phyloP scores from a whole-genome alignment of 2,113 vertebrate species.

The Australoheros scitulus region DNA sequence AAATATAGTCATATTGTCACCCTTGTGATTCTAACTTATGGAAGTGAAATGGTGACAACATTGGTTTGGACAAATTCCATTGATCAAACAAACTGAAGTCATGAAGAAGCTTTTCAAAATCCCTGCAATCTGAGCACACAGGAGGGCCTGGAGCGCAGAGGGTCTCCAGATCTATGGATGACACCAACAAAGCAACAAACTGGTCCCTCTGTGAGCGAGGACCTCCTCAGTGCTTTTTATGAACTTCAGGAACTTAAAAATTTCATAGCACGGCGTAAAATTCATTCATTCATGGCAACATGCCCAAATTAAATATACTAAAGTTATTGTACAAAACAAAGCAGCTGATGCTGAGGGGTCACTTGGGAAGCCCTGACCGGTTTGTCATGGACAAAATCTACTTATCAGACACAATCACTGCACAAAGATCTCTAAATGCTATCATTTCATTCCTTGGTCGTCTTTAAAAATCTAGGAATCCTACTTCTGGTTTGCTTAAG shows the following conservation, averaged over 20 bases:
- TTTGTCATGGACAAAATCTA: fast-evolving
- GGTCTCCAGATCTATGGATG: background rate
- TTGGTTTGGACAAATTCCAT: background rate
- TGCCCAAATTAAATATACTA: background rate
- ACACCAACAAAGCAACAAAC: background rate
- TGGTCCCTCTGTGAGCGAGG: background rate
- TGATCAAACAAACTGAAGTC: background rate
- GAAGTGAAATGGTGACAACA: background rate
- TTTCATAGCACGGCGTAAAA: fast-evolving
- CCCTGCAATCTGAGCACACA: background rate
- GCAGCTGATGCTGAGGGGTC: fast-evolving
- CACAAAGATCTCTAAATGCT: background rate
- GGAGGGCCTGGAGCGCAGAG: background rate
- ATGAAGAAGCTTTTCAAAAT: background rate
- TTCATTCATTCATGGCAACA: background rate
- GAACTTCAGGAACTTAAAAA: background rate
- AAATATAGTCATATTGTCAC: too few relatives aligned
- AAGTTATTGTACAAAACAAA: background rate
- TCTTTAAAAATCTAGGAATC: slow-evolving; percentile 3
- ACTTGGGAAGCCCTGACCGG: background rate
- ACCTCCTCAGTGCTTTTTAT: background rate
- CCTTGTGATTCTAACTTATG: background rate
- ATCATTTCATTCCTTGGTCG: background rate
- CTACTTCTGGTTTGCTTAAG: background rate
- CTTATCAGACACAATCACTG: background rate